A percentile compares a stretch with the other conserved stretches of the same genome.
These are phyloP conservation scores for Alethe diademata DNA, from an alignment of 2,113 vertebrate species.

Conservation along the genomic window DNA sequence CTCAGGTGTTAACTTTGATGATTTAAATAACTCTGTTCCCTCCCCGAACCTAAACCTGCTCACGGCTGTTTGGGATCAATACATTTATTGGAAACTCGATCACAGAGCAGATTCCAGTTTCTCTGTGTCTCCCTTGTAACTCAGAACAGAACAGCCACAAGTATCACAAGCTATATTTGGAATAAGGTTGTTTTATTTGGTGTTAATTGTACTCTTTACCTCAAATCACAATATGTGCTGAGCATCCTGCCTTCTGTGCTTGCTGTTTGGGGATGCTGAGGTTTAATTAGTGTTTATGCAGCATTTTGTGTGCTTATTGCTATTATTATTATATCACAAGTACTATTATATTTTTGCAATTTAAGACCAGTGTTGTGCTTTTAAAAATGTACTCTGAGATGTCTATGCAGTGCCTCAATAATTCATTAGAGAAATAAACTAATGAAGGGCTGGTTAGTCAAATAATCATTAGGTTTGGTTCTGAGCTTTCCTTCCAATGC, in stretches of 20 bases:
- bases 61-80: neutral
- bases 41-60: neutral
- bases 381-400: neutral
- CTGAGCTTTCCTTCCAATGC: neutral
- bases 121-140: neutral
- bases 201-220: conserved; percentile 23
- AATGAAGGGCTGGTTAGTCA: conserved; percentile 11
- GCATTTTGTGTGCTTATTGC: conserved; percentile 55
- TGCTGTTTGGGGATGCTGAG: conserved; percentile 39
- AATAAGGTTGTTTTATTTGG: neutral
- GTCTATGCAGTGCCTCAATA: neutral
- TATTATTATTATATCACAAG: conserved; percentile 34
- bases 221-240: neutral
- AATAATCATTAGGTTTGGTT: conserved; percentile 5
- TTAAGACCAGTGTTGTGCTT: conserved; percentile 12
- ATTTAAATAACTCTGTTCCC: neutral
- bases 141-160: neutral
- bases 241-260: conserved; percentile 39
- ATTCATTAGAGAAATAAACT: conserved; percentile 44
- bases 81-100: neutral
- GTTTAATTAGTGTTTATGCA: conserved; percentile 65
- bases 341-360: conserved; percentile 39
- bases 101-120: neutral
- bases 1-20: neutral
- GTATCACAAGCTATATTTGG: neutral